These are phyloP conservation scores for Philypnodon macrostomus DNA, from an alignment of 2,797 vertebrate species.

Conservation along the genomic window DNA sequence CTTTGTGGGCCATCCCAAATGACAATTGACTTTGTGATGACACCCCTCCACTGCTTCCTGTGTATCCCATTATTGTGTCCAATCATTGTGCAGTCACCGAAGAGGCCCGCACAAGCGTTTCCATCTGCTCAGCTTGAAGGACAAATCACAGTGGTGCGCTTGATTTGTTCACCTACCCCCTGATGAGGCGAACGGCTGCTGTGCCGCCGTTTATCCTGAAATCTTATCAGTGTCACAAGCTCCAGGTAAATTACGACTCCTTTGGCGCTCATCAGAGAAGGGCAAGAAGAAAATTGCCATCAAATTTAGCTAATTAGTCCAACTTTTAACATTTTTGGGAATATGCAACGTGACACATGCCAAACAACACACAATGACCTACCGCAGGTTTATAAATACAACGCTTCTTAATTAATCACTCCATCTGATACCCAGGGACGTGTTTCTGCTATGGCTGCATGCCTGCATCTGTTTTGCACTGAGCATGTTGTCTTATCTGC, in stretches of 20 bases:
- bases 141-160: constrained; percentile 52
- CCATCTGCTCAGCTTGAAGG: constrained; percentile 49
- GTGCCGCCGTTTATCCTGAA: constrained; percentile 32
- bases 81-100: constrained; percentile 28
- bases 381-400: constrained; percentile 61
- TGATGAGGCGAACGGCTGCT: constrained; percentile 32
- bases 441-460: constrained; percentile 34
- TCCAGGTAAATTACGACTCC: constrained; percentile 22
- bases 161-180: constrained; percentile 56
- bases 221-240: constrained; percentile 48
- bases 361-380: constrained; percentile 66
- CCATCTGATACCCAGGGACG: constrained; percentile 18
- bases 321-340: constrained; percentile 59
- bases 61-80: constrained; percentile 19
- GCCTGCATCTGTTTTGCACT: constrained; percentile 24
- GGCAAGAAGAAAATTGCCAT: constrained; percentile 45
- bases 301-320: constrained; percentile 62
- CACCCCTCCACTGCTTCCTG: constrained; percentile 15
- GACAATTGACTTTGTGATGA: constrained; percentile 41
- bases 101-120: constrained; percentile 34
- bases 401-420: constrained; percentile 70
- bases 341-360: constrained; percentile 24
- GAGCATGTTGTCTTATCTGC: constrained; percentile 45
- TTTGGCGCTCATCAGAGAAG: constrained; percentile 33
- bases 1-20: constrained; percentile 18